Evolutionary conservation across 2,888 invertebrate genomes (phyloP).

Genomic region (Aphrophora alni): DNA sequence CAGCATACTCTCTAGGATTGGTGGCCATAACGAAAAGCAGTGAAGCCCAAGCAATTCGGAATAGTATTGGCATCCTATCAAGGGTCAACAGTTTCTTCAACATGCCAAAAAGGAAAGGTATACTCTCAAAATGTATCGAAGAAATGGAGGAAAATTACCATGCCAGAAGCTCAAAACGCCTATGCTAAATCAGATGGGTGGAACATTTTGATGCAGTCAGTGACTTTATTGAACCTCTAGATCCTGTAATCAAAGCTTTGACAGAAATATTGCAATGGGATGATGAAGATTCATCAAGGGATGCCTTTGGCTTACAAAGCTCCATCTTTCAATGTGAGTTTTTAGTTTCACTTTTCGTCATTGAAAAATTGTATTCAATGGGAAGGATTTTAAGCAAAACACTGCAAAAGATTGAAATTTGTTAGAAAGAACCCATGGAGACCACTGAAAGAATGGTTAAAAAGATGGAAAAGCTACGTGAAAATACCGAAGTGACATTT

Average conservation of each 20-base stretch:
- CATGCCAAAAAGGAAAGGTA: constrained; percentile 8
- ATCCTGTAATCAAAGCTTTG: constrained; percentile 8
- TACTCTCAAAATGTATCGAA: constrained; percentile 16
- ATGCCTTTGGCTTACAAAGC: not conserved
- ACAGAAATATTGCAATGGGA: not conserved
- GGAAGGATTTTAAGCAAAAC: constrained; percentile 14
- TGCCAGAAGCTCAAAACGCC: constrained; percentile 12
- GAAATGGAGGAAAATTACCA: not conserved
- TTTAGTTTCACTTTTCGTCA: constrained; percentile 22
- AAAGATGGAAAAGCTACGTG: not conserved
- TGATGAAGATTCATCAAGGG: not conserved
- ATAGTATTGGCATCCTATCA: not conserved
- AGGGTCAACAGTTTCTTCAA: constrained; percentile 3
- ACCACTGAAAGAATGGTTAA: constrained; percentile 24
- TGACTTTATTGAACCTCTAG: constrained; percentile 19
- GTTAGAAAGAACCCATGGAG: constrained; percentile 20
- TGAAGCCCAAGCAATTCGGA: not conserved
- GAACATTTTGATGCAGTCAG: constrained; percentile 12
- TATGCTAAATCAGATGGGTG: not conserved
- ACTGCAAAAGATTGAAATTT: constrained; percentile 23
- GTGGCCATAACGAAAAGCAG: not conserved
- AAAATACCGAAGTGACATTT: constrained; percentile 24
- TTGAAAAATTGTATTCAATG: constrained; percentile 23
- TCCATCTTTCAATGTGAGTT: constrained; percentile 10
- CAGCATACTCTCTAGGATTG: constrained; percentile 24